phyloP scores from a whole-genome alignment of 2,888 invertebrate genomes.

The Hydriomena furcata region DNA sequence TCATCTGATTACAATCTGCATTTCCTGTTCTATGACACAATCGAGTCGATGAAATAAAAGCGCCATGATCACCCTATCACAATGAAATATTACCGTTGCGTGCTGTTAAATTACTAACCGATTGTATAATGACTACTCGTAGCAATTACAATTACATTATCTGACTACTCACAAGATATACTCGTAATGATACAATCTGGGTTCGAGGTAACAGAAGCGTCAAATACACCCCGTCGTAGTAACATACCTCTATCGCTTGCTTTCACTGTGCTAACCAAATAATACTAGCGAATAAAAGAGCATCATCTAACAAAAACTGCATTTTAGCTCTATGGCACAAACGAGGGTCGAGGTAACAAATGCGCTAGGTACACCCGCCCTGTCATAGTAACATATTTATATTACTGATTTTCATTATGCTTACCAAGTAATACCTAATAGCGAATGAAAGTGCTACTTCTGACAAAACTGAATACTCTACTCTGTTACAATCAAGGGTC shows the following conservation, averaged over 20 bases:
- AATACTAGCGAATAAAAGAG: no score
- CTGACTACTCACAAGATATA: conserved; percentile 11
- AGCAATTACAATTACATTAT: not conserved
- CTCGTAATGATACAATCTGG: not conserved
- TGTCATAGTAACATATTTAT: conserved; percentile 14
- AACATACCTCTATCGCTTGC: conserved; percentile 9
- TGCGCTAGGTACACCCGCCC: conserved; percentile 14
- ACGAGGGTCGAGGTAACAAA: not conserved
- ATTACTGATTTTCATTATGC: conserved; percentile 13
- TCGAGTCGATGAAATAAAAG: no score
- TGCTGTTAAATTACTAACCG: no score
- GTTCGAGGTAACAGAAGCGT: conserved; percentile 10
- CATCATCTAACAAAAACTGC: no score
- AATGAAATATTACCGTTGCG: no score
- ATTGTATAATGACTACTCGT: no score
- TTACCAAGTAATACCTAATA: not conserved
- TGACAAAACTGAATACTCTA: no score
- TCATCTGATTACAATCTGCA: no score
- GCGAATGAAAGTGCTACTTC: no score
- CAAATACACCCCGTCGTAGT: conserved; percentile 17
- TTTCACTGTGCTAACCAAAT: conserved; percentile 5
- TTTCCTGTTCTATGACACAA: no score
- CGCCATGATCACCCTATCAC: no score
- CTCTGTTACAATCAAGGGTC: not conserved
- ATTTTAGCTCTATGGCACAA: no score